Conservation (phyloP, 2,888 invertebrate species). For the Drosophila percnosoma region DNA sequence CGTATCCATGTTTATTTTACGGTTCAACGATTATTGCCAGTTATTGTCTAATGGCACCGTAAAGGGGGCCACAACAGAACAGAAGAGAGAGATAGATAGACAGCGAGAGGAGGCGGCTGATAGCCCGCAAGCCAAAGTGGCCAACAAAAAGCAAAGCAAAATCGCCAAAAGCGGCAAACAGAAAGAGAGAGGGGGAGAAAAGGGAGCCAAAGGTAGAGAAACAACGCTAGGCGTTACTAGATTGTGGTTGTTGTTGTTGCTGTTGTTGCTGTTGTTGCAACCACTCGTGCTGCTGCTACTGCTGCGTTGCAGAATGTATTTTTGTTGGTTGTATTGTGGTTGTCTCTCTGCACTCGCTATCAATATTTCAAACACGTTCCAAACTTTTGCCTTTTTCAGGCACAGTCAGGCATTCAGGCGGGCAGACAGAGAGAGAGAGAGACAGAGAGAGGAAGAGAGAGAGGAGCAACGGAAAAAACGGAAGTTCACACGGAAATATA, state of each 20-base stretch:
- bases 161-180: constrained; percentile 55
- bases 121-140: constrained; percentile 24
- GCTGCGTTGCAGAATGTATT: constrained; percentile 36
- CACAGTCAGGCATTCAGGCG: constrained; percentile 14
- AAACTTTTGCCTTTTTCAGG: constrained; percentile 72
- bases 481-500: constrained; percentile 83
- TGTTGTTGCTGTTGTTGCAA: constrained; percentile 22
- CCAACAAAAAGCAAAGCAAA: constrained; percentile 42
- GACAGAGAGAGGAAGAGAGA: not conserved
- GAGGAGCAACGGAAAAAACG: constrained; percentile 63
- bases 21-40: constrained; percentile 82
- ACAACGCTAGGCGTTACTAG: constrained; percentile 69
- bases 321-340: constrained; percentile 60
- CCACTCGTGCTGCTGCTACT: constrained; percentile 34
- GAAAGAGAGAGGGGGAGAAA: constrained; percentile 16
- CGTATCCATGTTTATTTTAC: constrained; percentile 81
- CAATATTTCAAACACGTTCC: constrained; percentile 79
- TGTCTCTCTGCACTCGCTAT: constrained; percentile 67
- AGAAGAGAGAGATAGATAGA: constrained; percentile 10
- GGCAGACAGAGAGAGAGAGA: not conserved
- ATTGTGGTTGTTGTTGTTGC: constrained; percentile 28
- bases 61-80: constrained; percentile 59
- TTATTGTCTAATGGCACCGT: constrained; percentile 75
- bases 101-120: constrained; percentile 7
- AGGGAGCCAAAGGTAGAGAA: constrained; percentile 24